Evolutionary conservation across 2,888 invertebrate species (phyloP), one percentile per base, ranked within the genome.

Genomic region (Calameuta idolon): DNA sequence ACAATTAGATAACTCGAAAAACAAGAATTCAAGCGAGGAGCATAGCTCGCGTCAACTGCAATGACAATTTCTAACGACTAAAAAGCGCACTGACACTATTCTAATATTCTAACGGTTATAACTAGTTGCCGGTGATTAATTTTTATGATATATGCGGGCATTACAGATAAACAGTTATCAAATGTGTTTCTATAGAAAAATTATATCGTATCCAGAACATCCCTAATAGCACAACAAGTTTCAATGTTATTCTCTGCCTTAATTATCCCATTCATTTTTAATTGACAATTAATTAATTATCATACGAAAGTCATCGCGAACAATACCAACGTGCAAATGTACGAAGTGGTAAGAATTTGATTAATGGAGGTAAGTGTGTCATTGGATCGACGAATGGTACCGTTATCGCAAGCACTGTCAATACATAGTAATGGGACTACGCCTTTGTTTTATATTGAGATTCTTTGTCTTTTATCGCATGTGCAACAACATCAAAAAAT

Each of bases 381-480:
- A 89, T 82, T 85, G 85, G 88, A 89, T 89, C 86, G 83, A 80
- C 83, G 82, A 83, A 85, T 85, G 77, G 81, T 80, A 85, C 89
- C 90, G 89, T 89, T 90, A 90, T 81, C 79, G 82, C 79, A 77
- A 76, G 80, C 77, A 82, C 81, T 81, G 77, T 73, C 82, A 75
- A 69, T 79, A 86, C 88, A 90, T 90, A 89, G 84, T 86, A 88
- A 90, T 90, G 77, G 74, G 75, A 79, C 81, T 81, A 82, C 85
- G 82, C 83, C 82, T 84, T 81, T 81, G 81, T 23, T 23, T 55
- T 55, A 23, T 9, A 55, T 55, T 55, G 55, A 23, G 55, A 55
- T 55, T 55, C 23, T 23, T 23, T 9, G 55, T 23, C 55, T 55
- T 55, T 23, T 9, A 9, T 55, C 15, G 55, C 23, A 9, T 55